Conservation (phyloP, 2,113 vertebrate genomes). For the Sigmodon hispidus region DNA sequence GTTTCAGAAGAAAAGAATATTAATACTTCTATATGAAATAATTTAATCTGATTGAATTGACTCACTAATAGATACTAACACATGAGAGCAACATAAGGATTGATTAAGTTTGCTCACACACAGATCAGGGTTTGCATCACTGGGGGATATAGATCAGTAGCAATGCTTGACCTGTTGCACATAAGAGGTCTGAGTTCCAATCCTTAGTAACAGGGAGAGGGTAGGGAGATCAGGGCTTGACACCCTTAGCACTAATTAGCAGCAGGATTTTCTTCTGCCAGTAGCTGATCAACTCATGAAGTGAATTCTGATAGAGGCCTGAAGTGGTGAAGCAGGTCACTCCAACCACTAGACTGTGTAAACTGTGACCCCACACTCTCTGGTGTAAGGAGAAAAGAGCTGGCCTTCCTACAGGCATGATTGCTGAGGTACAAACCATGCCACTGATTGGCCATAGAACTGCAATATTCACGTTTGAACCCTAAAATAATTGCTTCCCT, state of each 20-base stretch:
- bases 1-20: not conserved
- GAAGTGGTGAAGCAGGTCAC: not conserved
- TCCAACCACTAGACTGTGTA: not conserved
- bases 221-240: not conserved
- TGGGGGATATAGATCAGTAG: not conserved
- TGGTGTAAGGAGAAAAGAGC: not conserved
- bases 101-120: not conserved
- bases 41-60: constrained; percentile 17
- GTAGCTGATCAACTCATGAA: not conserved
- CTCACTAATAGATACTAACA: not conserved
- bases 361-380: not conserved
- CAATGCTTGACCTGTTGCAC: not conserved
- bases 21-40: not conserved
- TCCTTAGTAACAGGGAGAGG: not conserved
- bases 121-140: not conserved
- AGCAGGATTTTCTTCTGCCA: not conserved
- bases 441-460: not conserved
- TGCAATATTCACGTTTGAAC: not conserved
- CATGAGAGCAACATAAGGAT: not conserved
- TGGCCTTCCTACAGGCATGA: not conserved
- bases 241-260: not conserved
- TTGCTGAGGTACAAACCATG: not conserved
- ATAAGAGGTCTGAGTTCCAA: not conserved
- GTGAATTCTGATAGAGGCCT: not conserved
- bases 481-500: not conserved